Percentiles rank a stretch among this genome's conserved stretches.
Conservation (phyloP, 2,888 invertebrate species). For the Agriotes lineatus region DNA sequence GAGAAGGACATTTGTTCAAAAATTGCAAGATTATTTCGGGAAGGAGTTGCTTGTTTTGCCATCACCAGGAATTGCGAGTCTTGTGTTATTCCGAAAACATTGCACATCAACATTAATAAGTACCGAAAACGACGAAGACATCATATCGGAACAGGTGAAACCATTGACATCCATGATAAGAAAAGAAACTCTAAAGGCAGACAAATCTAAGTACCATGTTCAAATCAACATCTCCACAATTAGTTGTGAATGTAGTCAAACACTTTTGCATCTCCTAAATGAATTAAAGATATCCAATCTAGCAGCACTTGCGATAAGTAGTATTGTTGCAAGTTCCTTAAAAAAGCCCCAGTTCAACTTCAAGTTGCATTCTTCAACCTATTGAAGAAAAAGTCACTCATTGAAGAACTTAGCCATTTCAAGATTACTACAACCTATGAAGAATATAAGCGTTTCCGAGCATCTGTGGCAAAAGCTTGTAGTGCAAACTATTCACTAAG, state of each 20-base stretch:
- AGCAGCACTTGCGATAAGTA: not conserved
- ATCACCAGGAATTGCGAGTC: slow-evolving; percentile 12
- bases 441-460: too few relatives aligned
- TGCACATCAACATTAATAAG: not conserved
- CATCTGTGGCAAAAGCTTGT: too few relatives aligned
- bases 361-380: too few relatives aligned
- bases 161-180: not conserved
- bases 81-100: not conserved
- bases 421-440: too few relatives aligned
- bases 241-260: not conserved
- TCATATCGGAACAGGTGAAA: slow-evolving; percentile 1
- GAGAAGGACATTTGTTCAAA: not conserved
- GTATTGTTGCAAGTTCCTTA: not conserved
- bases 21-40: slow-evolving; percentile 1
- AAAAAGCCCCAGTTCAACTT: not conserved
- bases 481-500: not conserved
- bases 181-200: not conserved
- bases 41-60: not conserved
- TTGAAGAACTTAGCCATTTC: too few relatives aligned
- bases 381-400: not conserved
- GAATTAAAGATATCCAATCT: not conserved
- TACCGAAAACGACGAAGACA: slow-evolving; percentile 7
- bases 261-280: not conserved
- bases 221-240: not conserved
- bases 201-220: not conserved